A percentile compares a stretch with the other conserved stretches of the same genome.
Evolutionary conservation across 2,888 invertebrate genomes (phyloP).

Genomic region (Silvanus unidentatus): DNA sequence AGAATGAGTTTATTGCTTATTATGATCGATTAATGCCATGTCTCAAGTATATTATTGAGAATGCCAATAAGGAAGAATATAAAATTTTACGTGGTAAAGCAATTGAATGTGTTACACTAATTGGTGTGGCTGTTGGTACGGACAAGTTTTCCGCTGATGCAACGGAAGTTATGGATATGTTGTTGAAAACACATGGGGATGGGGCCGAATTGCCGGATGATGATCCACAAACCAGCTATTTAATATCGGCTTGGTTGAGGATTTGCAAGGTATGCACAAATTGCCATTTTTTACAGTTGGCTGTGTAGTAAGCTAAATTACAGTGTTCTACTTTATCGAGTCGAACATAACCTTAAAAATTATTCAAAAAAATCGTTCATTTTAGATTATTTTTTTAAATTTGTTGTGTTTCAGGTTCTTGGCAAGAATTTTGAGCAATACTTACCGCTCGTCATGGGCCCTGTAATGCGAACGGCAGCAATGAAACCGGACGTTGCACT

Average conservation of each 20-base stretch:
- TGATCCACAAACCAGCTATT: slow-evolving; percentile 94
- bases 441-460: slow-evolving; percentile 91
- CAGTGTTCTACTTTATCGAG: too few species aligned
- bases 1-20: slow-evolving; percentile 90
- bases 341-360: not conserved
- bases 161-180: slow-evolving; percentile 90
- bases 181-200: slow-evolving; percentile 84
- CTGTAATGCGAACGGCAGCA: slow-evolving; percentile 85
- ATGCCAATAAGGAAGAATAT: slow-evolving; percentile 81
- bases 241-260: slow-evolving; percentile 98
- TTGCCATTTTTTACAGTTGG: too few species aligned
- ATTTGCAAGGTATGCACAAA: slow-evolving; percentile 74
- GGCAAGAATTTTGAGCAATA: slow-evolving; percentile 85
- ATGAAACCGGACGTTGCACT: slow-evolving; percentile 91
- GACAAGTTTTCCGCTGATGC: slow-evolving; percentile 88
- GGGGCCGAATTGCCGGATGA: slow-evolving; percentile 78
- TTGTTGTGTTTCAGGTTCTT: slow-evolving; percentile 36
- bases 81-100: slow-evolving; percentile 90
- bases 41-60: slow-evolving; percentile 93
- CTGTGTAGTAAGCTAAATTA: too few species aligned
- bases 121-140: slow-evolving; percentile 80
- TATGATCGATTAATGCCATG: slow-evolving; percentile 93
- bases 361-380: too few species aligned
- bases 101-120: slow-evolving; percentile 97
- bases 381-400: too few species aligned